Evolutionary conservation across 1,140 invertebrate species (phyloP), one percentile per base, ranked within the genome.

Genomic region (Aphidius ervi): DNA sequence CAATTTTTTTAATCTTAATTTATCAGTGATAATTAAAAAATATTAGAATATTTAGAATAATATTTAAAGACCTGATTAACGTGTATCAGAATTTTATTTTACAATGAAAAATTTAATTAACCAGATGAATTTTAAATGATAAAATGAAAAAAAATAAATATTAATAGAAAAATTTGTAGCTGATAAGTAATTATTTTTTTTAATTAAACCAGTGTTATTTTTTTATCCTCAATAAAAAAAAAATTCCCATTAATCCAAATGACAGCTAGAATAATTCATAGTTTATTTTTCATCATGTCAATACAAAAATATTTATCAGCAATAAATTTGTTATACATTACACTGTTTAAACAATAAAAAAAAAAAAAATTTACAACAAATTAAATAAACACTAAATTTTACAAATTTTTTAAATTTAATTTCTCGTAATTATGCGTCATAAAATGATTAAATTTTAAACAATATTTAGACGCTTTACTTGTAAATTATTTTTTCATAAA

Each of bases 221-320:
- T 16, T 16, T 16, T 16, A 16, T 16, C 16, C 16, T 16, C 1
- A 16, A 16, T 16, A 0, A 1, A 16, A 16, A 16, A 16, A 16
- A 16, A 16, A 16, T 16, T 16, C 16, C 16, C 16, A 16, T 40
- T 59, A 55, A 63, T 41, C 42, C 40, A 42, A 61, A 46, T 47
- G 46, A 63, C 46, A 63, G 53, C 48, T 63, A 61, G 65, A 72
- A 70, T 72, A 74, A 70, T 74, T 72, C 60, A 70, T 74, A 74
- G 65, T 72, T 75, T 74, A 72, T 74, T 74, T 75, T 75, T 71
- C 71, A 72, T 73, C 69, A 67, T 74, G 70, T 74, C 67, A 75
- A 75, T 74, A 71, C 63, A 67, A 64, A 69, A 65, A 69, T 71
- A 70, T 66, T 69, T 74, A 70, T 71, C 66, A 69, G 70, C 64